Evolutionary conservation across 2,888 invertebrate species (phyloP), one percentile per base, ranked within the genome.

Genomic region (Perizoma affinitatum): DNA sequence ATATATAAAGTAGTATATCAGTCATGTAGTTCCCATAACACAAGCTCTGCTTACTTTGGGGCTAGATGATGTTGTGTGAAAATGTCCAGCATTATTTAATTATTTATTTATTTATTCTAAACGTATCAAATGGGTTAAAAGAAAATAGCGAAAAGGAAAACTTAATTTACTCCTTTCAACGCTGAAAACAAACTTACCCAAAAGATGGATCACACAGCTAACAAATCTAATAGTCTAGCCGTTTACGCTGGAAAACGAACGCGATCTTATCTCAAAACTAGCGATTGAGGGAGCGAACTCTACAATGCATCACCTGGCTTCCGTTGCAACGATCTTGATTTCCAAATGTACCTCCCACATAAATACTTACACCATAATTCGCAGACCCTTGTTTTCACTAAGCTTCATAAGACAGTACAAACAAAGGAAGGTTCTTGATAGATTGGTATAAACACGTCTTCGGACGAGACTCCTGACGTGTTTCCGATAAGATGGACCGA

Each of bases 321-420:
- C 89, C 90, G 88, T 84, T 88, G 86, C 87, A 87, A 80, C 83
- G 78, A 90, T 90, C 90, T 89, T 90, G 90, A 91, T 90, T 84
- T 83, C 79, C 80, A 84, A 87, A 86, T 82, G 80, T 84, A 85
- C 88, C 87, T 87, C 90, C 90, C 87, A 89, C 88, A 84, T 86
- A 80, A 87, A 76, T 78, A 76, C 83, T 80, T 71, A 76, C 66
- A 71, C 84, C 83, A 83, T 70, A 74, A 66, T 74, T 68, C 65
- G 64, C 58, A 78, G 86, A 86, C 67, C 86, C 71, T 50, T 45
- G 59, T 71, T 60, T 41, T 68, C 66, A 61, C 66, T 63, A 48
- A 61, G 59, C 42, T 55, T 50, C 11, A 8, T 49, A 44, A 65
- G 53, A 58, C 56, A 50, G 62, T 61, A 63, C 60, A 58, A 61